A percentile compares a stretch with the other conserved stretches of the same genome.
These are phyloP conservation scores for Eumeta japonica DNA, from an alignment of 1,140 invertebrate genomes.

Conservation along the genomic window DNA sequence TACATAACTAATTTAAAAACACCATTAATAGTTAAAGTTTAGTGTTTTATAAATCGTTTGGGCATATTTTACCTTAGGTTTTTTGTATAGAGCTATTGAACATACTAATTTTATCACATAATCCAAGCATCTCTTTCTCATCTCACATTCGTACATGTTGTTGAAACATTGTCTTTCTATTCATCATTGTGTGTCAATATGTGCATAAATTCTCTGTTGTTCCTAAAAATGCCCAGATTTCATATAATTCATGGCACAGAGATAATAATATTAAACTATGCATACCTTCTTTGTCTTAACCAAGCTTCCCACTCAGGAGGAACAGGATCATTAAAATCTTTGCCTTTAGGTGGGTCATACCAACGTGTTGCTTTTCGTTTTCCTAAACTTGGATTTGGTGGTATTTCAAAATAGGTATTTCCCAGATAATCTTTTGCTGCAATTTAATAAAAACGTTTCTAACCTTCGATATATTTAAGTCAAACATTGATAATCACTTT, in stretches of 20 bases:
- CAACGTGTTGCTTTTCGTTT: slow-evolving; percentile 65
- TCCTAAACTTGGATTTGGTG: slow-evolving; percentile 58
- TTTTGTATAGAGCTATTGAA: no score
- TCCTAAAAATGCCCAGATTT: no score
- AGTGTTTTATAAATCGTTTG: no score
- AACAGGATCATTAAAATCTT: slow-evolving; percentile 67
- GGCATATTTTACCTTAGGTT: no score
- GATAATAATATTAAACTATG: slow-evolving; percentile 6
- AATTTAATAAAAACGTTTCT: slow-evolving; percentile 17
- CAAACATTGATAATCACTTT: slow-evolving; percentile 1
- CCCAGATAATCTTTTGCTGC: slow-evolving; percentile 74
- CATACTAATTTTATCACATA: no score
- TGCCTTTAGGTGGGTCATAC: slow-evolving; percentile 66
- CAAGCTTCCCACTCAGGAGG: slow-evolving; percentile 84
- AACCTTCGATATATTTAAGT: slow-evolving; percentile 7
- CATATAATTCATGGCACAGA: not conserved
- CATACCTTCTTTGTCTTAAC: slow-evolving; percentile 67
- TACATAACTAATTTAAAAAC: no score
- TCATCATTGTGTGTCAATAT: no score
- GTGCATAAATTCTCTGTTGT: not conserved
- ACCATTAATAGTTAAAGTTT: no score
- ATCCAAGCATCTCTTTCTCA: no score
- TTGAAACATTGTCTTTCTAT: no score
- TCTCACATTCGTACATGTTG: no score
- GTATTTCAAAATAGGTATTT: slow-evolving; percentile 80